Evolutionary conservation across 64 coral and sea anemone genomes (phyloP), one percentile per base, ranked within the genome.

Genomic region (Platygyra sinensis): DNA sequence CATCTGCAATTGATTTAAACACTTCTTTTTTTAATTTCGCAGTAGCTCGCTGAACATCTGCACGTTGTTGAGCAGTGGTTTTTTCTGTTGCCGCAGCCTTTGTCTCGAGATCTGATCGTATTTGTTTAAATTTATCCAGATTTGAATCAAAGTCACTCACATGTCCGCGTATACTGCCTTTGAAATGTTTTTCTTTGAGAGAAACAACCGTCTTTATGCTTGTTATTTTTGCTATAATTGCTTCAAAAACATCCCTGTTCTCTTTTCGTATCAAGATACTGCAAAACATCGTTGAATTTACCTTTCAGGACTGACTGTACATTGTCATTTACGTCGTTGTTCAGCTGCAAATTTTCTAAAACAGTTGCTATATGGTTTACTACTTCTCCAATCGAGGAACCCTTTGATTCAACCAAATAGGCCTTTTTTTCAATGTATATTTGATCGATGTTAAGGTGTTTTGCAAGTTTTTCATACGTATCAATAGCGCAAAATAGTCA

Each of bases 151-250:
- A 76, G 5, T 36, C 60, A 29, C 57, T 9, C 11, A 4, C 24
- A 52, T 86, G 42, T 6, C 27, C 30, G 14, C 62, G 19, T 0
- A 87, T 36, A 36, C 33, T 36, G 33, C 33, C 33, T 36, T 36
- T 36, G 33, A 36, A 36, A 36, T 36, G 33, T 36, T 36, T 36
- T 62, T 16, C 72, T 64, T 92, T 87, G 1, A 92, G 13, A 0
- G 69, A 77, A 27, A 87, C 82, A 87, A 86, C 54, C 1, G 33
- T 36, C 3, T 36, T 1, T 36, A 36, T 36, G 36, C 10, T 79
- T 65, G 82, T 92, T 67, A 92, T 92, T 13, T 86, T 86, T 3
- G 74, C 62, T 71, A 73, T 67, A 12, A 92, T 25, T 20, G 90
- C 90, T 73, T 92, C 62, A 0, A 92, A 78, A 8, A 87, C n/a